phyloP scores from a whole-genome alignment of 92 coral and sea anemone genomes.

The Phymanthus crucifer region DNA sequence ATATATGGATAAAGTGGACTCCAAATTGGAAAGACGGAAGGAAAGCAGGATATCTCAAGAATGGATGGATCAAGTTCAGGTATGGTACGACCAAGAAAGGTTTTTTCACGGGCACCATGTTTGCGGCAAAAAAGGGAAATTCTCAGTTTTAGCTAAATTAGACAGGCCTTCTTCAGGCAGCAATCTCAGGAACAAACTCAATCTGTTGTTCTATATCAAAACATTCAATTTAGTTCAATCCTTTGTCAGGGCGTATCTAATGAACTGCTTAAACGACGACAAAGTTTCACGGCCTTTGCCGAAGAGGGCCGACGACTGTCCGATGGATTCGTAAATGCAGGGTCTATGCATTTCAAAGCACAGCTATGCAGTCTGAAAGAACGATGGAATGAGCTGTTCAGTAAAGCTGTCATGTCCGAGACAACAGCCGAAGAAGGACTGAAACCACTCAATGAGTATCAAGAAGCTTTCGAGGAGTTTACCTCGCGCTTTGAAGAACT shows the following conservation, averaged over 20 bases:
- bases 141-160: no score
- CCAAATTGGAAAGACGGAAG: conserved; percentile 62
- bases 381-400: conserved; percentile 91
- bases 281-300: conserved; percentile 79
- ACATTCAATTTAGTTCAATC: neutral
- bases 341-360: conserved; percentile 91
- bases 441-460: conserved; percentile 87
- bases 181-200: no score
- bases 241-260: conserved; percentile 75
- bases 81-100: no score
- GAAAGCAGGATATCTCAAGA: conserved; percentile 81
- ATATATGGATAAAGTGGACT: conserved; percentile 89
- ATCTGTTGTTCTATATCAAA: no score
- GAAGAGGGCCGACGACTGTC: conserved; percentile 89
- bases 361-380: conserved; percentile 83
- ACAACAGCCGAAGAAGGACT: conserved; percentile 78
- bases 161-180: no score
- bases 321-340: conserved; percentile 82
- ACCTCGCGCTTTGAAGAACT: conserved; percentile 84
- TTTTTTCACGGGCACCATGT: neutral
- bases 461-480: conserved; percentile 83
- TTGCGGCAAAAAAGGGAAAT: no score
- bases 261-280: conserved; percentile 83
- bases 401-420: conserved; percentile 81
- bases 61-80: conserved; percentile 93